Percentiles rank a stretch among this genome's conserved stretches.
Conservation (phyloP, 2,797 vertebrate species). For the Chanos chanos region DNA sequence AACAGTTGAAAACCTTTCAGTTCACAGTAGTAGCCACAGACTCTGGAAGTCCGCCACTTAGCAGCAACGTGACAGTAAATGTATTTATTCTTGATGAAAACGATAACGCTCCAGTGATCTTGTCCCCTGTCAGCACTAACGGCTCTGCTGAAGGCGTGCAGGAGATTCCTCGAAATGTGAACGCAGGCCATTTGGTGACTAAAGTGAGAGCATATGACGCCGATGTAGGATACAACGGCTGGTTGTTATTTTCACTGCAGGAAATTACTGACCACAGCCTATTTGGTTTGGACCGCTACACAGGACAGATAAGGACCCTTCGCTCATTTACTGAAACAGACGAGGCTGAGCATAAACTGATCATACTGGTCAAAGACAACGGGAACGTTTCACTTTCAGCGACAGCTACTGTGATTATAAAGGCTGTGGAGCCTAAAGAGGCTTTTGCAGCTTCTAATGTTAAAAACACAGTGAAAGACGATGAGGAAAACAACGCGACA, state of each 20-base stretch:
- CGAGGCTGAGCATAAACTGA: constrained; percentile 35
- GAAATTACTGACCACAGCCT: constrained; percentile 34
- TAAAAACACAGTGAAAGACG: constrained; percentile 2
- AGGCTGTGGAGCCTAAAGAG: constrained; percentile 30
- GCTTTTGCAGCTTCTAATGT: constrained; percentile 32
- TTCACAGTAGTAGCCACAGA: constrained; percentile 55
- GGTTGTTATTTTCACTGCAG: constrained; percentile 30
- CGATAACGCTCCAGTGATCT: constrained; percentile 53
- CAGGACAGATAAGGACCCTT: constrained; percentile 46
- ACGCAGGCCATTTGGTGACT: constrained; percentile 38
- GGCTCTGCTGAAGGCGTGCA: constrained; percentile 31
- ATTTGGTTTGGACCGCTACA: constrained; percentile 35
- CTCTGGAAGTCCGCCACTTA: constrained; percentile 52
- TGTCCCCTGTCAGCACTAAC: constrained; percentile 29
- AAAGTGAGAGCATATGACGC: constrained; percentile 36
- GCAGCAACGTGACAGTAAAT: constrained; percentile 44
- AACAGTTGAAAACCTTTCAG: constrained; percentile 42
- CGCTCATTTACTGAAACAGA: constrained; percentile 44
- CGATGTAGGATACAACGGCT: constrained; percentile 39
- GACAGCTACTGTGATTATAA: constrained; percentile 35
- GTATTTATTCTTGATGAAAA: constrained; percentile 64
- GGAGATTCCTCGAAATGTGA: constrained; percentile 29
- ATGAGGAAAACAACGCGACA: constrained; percentile 26
- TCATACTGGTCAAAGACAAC: constrained; percentile 39
- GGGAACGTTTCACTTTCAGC: constrained; percentile 35